Base-by-base conservation (phyloP, 2,797 vertebrate species). In the Epinephelus malabaricus region DNA sequence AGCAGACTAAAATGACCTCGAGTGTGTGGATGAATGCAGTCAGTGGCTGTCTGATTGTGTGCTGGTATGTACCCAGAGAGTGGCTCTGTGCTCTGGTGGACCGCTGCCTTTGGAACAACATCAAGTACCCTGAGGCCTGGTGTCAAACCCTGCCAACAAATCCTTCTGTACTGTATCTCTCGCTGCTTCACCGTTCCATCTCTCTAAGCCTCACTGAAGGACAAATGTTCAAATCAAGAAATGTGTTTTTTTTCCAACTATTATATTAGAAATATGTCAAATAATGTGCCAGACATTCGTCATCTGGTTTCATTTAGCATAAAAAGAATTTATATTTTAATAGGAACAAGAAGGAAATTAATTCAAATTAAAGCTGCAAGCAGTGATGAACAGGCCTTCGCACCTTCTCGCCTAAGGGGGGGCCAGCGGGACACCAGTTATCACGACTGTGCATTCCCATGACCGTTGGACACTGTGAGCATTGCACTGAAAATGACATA, bases 121-220 rank as follows among this genome's bases (percentile, higher is more conserved):
- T 84, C 83, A 86, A 90, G 76, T 43, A 74, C 72, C 86, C 88
- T 9, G 69, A 88, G 86, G 93, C 82, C 82, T 73, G 70, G 51
- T 63, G 70, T 84, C 81, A 71, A 85, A 80, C 49, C 49, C 74
- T 84, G 89, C 89, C 90, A 93, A 80, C 67, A 78, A 71, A 81
- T 68, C 79, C 76, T 83, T 89, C 86, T 91, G 86, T 72, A 76
- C 86, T 71, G 66, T 25, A 80, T 75, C 66, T 64, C 54, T 73
- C 10, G 21, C 51, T 69, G 63, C 64, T 76, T 45, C 17, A 38
- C 27, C 7, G 19, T 78, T 79, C 80, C 58, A 68, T 74, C 46
- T 72, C 45, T 62, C 63, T 62, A 53, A 68, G 71, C 25, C 17
- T 73, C 54, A 5, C 14, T 18, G 54, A 15, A 45, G 1, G n/a